Percentiles rank a stretch among this genome's conserved stretches.
phyloP scores from a whole-genome alignment of 2,888 invertebrate genomes.

The Ormyrus thymus region DNA sequence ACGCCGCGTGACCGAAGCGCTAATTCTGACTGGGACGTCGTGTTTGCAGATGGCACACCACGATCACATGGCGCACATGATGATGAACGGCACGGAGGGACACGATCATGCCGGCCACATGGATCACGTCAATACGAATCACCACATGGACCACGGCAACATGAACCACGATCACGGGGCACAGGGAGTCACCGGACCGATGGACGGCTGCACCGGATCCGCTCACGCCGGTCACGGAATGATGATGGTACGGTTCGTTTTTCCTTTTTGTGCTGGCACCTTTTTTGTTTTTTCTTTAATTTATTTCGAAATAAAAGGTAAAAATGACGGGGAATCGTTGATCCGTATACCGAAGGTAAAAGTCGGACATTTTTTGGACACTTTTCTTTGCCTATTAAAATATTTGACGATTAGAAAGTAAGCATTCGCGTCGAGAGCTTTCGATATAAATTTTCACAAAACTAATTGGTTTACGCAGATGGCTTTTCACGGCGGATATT shows the following conservation, averaged over 20 bases:
- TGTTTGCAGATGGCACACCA: constrained; percentile 31
- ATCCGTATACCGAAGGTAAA: too few species aligned
- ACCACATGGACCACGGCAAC: constrained; percentile 58
- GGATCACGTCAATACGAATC: constrained; percentile 49
- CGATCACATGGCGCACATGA: constrained; percentile 29
- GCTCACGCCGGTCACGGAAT: constrained; percentile 65
- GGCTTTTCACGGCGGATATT: constrained; percentile 88
- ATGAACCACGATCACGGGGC: constrained; percentile 57
- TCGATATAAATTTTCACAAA: too few species aligned
- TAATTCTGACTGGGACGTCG: not conserved
- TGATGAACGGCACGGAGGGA: constrained; percentile 15
- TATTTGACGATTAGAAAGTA: too few species aligned
- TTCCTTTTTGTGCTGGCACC: too few species aligned
- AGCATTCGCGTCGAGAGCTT: too few species aligned
- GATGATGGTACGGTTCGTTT: constrained; percentile 55
- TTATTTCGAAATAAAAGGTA: too few species aligned
- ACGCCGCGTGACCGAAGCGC: too few species aligned
- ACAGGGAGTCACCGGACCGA: constrained; percentile 11
- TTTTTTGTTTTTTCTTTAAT: too few species aligned
- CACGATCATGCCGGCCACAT: not conserved
- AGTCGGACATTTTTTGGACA: too few species aligned
- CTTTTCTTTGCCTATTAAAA: too few species aligned
- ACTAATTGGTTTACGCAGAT: constrained; percentile 69
- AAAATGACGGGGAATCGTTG: too few species aligned
- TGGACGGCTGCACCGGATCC: constrained; percentile 32